Evolutionary conservation across 2,113 vertebrate species (phyloP).

Genomic region (Recurvirostra avosetta): DNA sequence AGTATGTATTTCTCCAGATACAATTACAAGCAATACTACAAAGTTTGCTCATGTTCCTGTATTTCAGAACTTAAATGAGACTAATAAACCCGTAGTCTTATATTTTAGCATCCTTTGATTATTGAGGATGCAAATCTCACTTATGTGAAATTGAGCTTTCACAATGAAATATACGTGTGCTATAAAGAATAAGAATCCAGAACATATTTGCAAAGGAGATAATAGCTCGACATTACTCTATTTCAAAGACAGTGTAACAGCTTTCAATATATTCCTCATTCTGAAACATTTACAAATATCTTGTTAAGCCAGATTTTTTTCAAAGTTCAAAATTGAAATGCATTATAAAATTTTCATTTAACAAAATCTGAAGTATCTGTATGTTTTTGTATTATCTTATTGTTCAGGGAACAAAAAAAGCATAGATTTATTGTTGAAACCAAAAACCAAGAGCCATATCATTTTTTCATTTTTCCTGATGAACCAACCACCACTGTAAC

Average conservation of each 20-base stretch:
- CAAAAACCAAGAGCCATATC: neutral
- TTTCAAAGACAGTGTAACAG: neutral
- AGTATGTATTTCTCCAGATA: neutral
- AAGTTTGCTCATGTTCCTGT: neutral
- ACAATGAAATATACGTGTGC: neutral
- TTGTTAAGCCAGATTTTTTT: neutral
- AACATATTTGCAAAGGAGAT: neutral
- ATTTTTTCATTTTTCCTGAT: neutral
- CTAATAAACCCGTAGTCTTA: neutral
- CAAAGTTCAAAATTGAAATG: neutral
- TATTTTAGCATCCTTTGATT: neutral
- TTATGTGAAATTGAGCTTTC: neutral
- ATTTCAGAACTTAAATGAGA: conserved; percentile 21
- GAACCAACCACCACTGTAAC: conserved; percentile 10
- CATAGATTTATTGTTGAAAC: neutral
- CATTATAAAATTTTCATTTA: neutral
- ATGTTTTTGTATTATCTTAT: neutral
- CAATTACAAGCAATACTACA: neutral
- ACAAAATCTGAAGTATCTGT: neutral
- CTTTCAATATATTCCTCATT: neutral
- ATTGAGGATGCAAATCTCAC: neutral
- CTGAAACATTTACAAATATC: conserved; percentile 13
- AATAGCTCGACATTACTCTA: neutral
- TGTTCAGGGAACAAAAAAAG: neutral
- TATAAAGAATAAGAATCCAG: neutral